Base-by-base conservation (phyloP, 2,888 invertebrate species). In the Phanerotoma sp. region DNA sequence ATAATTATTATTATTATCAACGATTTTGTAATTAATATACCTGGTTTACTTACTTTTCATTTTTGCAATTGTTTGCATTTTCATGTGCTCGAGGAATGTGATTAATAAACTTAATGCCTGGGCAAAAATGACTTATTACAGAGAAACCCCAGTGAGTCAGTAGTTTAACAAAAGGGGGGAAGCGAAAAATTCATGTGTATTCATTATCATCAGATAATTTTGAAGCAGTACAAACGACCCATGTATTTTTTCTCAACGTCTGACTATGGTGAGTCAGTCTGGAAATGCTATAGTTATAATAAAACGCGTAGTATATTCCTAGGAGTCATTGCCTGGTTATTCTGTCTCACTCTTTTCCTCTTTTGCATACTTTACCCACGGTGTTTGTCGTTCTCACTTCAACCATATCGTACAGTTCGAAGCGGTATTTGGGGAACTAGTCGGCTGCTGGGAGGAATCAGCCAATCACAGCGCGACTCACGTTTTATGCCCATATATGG, bases 401-500 rank as follows among this genome's bases (percentile, higher is more conserved):
- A 30, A 20, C 38, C 49, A 49, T 49, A 49, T 49, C 64, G 76
- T 74, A 70, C 73, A 72, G 71, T 75, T 74, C 71, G 71, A 74
- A 75, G 71, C 76, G 77, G 75, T 75, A 77, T 77, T 77, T 77
- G 76, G 77, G 76, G 76, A 76, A 77, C 74, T 72, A 76, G 71
- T 75, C 78, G 75, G 77, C 74, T 78, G 81, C 80, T 80, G 82
- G n/a, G n/a, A 80, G 79, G 78, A 69, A 66, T 75, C 79, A 72
- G 80, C 88, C 88, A 88, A 88, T 88, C 82, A 80, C 77, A 79
- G 74, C 67, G 71, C 82, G 73, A 79, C 75, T 81, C 83, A 83
- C 83, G 83, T 84, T 85, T 83, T 84, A 87, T 88, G 86, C 84
- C 88, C 88, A 86, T 88, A 88, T 88, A 88, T 85, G 88, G 88